Evolutionary conservation across 2,888 invertebrate species (phyloP), one percentile per base, ranked within the genome.

Genomic region (Drosophila lacicola): DNA sequence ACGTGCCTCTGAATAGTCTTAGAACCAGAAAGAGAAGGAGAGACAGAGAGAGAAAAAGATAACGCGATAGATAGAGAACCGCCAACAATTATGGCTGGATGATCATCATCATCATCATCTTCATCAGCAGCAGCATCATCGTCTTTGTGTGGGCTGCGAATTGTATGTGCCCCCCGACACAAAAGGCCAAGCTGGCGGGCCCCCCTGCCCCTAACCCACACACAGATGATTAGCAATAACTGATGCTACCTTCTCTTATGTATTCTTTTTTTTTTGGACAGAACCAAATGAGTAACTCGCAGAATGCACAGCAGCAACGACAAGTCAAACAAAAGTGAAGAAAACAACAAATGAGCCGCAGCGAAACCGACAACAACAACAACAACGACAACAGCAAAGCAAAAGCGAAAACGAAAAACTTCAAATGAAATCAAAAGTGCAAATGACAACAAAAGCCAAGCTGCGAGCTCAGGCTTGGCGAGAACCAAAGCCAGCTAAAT

Each of bases 401-500:
- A 61, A 63, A 55, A 62, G 60, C 60, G 66, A 77, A 80, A 73
- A 53, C 73, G 57, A 70, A 69, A 36, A 77, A 88, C 89, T 88
- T 82, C 83, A 89, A 85, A 89, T 87, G 84, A 85, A 85, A 85
- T 85, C 88, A 85, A 85, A 85, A 85, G 84, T 85, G 84, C 87
- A 85, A 85, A 89, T 89, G 82, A 89, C 87, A 78, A 82, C 88
- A 86, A 82, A 88, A 86, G 86, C 66, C 71, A 69, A 82, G 69
- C 68, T 73, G 61, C 55, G 29, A 8, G 69, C 78, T 70, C 60
- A 62, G 68, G 62, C 67, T 77, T 51, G 58, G n/a, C 49, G 53
- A 49, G 57, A 46, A 44, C 50, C 49, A 53, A 60, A 46, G 45
- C 29, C 39, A 50, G 57, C 44, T 55, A 66, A 58, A 63, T 61